Evolutionary conservation across 2,113 vertebrate genomes (phyloP).

Genomic region (Camelus dromedarius): DNA sequence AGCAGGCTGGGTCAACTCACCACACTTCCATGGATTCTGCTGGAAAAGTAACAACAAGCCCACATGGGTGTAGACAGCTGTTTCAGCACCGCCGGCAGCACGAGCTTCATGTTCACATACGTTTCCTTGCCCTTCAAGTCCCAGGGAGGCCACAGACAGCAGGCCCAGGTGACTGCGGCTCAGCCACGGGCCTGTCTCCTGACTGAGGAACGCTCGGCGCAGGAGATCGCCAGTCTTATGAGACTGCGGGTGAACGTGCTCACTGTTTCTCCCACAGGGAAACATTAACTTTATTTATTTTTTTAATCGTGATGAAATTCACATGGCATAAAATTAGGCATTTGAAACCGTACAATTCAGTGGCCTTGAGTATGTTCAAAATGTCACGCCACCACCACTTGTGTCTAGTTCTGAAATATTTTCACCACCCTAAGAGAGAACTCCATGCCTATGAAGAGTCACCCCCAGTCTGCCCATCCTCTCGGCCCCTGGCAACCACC

Average conservation of each 20-base stretch:
- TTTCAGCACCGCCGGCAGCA: not conserved
- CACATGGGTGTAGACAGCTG: not conserved
- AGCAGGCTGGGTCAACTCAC: not conserved
- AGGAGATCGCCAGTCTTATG: not conserved
- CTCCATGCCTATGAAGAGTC: not conserved
- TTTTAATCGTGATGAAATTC: not conserved
- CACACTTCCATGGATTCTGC: not conserved
- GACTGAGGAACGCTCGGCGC: rapidly evolving
- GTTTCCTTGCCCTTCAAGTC: not conserved
- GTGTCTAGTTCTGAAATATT: not conserved
- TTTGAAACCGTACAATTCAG: not conserved
- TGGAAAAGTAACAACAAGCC: not conserved
- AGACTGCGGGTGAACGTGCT: not conserved
- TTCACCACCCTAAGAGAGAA: not conserved
- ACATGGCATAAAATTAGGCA: not conserved
- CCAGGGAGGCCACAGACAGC: rapidly evolving
- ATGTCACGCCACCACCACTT: not conserved
- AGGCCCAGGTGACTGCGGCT: not conserved
- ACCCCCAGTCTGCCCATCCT: not conserved
- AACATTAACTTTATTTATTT: not conserved
- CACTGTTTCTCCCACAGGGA: not conserved
- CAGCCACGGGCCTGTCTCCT: not conserved
- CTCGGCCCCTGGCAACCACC: not conserved
- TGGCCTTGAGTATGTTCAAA: not conserved
- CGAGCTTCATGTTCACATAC: rapidly evolving